Conservation (phyloP, 2,888 invertebrate genomes). For the Drosophila phalerata region DNA sequence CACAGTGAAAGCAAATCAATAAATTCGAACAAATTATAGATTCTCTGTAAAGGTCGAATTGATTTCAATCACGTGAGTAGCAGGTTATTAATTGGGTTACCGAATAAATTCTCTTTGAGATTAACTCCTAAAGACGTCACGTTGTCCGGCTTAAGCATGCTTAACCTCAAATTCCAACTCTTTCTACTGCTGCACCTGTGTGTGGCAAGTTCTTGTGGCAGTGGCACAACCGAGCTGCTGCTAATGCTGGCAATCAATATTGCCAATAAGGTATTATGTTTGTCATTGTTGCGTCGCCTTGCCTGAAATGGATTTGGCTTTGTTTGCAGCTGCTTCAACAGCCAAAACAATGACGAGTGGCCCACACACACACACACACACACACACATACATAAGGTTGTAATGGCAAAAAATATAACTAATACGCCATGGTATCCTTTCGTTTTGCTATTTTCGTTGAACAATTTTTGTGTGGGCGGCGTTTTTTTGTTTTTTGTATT, state of each 20-base stretch:
- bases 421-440: constrained; percentile 67
- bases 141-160: constrained; percentile 10
- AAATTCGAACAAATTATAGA: constrained; percentile 49
- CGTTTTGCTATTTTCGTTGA: constrained; percentile 42
- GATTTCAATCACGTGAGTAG: constrained; percentile 45
- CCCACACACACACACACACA: constrained; percentile 35
- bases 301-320: constrained; percentile 16
- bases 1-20: constrained; percentile 62
- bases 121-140: constrained; percentile 3
- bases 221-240: neutral
- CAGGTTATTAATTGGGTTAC: constrained; percentile 9
- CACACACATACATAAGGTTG: too few relatives aligned
- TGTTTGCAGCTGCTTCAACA: constrained; percentile 30
- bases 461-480: constrained; percentile 25
- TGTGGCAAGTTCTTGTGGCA: constrained; percentile 3
- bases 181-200: constrained; percentile 7
- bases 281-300: constrained; percentile 45
- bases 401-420: constrained; percentile 54
- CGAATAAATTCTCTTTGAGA: constrained; percentile 1
- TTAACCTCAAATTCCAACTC: neutral
- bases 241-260: constrained; percentile 66
- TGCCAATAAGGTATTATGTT: constrained; percentile 68
- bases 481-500: constrained; percentile 45
- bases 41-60: constrained; percentile 48
- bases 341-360: constrained; percentile 49